phyloP scores from a whole-genome alignment of 2,888 invertebrate genomes.

The Amphipyra tragopoginis region DNA sequence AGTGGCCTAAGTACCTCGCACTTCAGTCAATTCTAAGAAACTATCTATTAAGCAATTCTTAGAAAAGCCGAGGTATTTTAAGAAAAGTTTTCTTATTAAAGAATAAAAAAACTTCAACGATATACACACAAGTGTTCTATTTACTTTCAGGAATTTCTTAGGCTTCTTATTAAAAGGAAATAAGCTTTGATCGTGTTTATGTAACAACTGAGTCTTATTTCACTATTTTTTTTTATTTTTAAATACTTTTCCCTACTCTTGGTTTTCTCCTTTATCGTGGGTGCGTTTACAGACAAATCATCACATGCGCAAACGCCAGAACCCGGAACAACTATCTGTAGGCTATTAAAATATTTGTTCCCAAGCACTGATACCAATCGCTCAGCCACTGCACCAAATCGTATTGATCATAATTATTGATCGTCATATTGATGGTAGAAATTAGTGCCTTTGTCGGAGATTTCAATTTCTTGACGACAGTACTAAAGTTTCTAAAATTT shows the following conservation, averaged over 20 bases:
- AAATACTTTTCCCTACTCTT: too few relatives aligned
- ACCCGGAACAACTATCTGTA: too few relatives aligned
- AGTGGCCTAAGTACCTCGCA: constrained; percentile 4
- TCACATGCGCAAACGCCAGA: too few relatives aligned
- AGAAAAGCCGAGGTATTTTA: constrained; percentile 12
- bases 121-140: constrained; percentile 18
- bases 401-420: too few relatives aligned
- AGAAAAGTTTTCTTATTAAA: neutral
- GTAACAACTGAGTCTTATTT: constrained; percentile 4
- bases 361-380: too few relatives aligned
- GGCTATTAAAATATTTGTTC: too few relatives aligned
- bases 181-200: constrained; percentile 13
- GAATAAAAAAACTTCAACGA: constrained; percentile 18
- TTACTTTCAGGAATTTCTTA: constrained; percentile 13
- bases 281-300: too few relatives aligned
- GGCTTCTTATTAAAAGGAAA: constrained; percentile 16
- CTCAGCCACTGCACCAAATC: too few relatives aligned
- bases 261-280: too few relatives aligned
- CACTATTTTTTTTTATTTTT: neutral
- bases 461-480: too few relatives aligned
- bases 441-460: too few relatives aligned
- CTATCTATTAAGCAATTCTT: constrained; percentile 22
- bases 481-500: neutral
- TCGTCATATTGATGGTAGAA: too few relatives aligned
- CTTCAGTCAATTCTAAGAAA: neutral